Evolutionary conservation across 2,113 vertebrate genomes (phyloP), one percentile per base, ranked within the genome.

Genomic region (Melanostigma gelatinosum): DNA sequence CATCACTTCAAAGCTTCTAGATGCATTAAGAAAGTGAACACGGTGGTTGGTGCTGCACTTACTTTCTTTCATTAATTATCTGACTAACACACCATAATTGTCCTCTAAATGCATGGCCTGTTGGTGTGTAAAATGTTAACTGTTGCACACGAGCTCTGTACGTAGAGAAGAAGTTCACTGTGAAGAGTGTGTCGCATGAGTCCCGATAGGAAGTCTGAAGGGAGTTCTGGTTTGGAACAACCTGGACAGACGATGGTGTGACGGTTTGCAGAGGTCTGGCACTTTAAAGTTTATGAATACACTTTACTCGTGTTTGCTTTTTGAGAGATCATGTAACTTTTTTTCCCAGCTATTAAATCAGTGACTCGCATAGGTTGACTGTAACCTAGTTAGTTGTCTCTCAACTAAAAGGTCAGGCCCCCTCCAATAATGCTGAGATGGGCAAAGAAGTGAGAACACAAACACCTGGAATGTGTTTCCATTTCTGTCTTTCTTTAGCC

Each of bases 161-260:
- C 40, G 52, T 62, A 79, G 82, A 70, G 87, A 82, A 82, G 8
- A 27, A 55, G 36, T 77, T 77, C 48, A 34, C 50, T 52, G 60
- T 60, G 24, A 24, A 74, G 72, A 71, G 57, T 74, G 50, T 81
- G 50, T 64, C n/a, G 50, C 77, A n/a, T 80, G 72, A 89, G 64
- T 76, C 60, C 13, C 8, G 71, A 77, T 50, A 54, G 69, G 75
- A 75, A 40, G 27, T 63, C 54, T 40, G 24, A 72, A 44, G 32
- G 42, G 0, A 29, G 15, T 13, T 69, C 54, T 78, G 4, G 6
- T 67, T 73, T 50, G n/a, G 36, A 63, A 32, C 20, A 64, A 72
- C 60, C 12, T 52, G 64, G 16, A 71, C 55, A 32, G 69, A 75
- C 66, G 64, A 75, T 52, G 46, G 6, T 38, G 27, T 40, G 67